A percentile compares a stretch with the other conserved stretches of the same genome.
Conservation (phyloP, 2,797 vertebrate genomes). For the Lateolabrax maculatus region DNA sequence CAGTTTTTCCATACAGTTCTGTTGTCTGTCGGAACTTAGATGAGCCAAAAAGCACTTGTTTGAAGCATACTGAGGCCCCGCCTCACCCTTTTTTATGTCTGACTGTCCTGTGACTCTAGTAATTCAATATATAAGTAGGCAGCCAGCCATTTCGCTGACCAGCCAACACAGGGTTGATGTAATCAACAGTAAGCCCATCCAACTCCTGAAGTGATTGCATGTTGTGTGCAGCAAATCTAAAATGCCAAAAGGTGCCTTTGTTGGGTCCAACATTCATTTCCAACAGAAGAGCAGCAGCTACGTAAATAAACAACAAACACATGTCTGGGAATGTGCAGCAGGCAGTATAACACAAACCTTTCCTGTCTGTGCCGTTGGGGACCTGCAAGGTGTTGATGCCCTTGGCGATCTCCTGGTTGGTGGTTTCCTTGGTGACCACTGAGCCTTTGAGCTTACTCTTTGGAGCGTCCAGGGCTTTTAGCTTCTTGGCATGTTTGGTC, state of each 20-base stretch:
- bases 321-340: constrained; percentile 27
- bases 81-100: not conserved
- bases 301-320: not conserved
- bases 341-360: constrained; percentile 89
- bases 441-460: constrained; percentile 96
- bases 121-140: constrained; percentile 29
- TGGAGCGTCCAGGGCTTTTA: constrained; percentile 96
- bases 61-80: not conserved
- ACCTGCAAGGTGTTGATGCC: constrained; percentile 85
- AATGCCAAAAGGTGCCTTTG: not conserved
- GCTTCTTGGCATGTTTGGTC: constrained; percentile 99
- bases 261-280: not conserved
- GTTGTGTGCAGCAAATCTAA: constrained; percentile 34
- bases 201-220: constrained; percentile 40
- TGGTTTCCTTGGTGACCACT: constrained; percentile 81
- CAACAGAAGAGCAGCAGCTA: constrained; percentile 17
- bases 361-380: constrained; percentile 89
- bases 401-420: constrained; percentile 90
- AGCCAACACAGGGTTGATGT: constrained; percentile 35
- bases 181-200: constrained; percentile 53
- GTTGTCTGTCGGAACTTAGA: not conserved
- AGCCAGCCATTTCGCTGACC: constrained; percentile 8
- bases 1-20: not conserved
- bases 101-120: constrained; percentile 6
- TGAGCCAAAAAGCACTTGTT: not conserved